These are phyloP conservation scores for Acanthopagrus latus DNA, from an alignment of 2,797 vertebrate species.

Conservation along the genomic window DNA sequence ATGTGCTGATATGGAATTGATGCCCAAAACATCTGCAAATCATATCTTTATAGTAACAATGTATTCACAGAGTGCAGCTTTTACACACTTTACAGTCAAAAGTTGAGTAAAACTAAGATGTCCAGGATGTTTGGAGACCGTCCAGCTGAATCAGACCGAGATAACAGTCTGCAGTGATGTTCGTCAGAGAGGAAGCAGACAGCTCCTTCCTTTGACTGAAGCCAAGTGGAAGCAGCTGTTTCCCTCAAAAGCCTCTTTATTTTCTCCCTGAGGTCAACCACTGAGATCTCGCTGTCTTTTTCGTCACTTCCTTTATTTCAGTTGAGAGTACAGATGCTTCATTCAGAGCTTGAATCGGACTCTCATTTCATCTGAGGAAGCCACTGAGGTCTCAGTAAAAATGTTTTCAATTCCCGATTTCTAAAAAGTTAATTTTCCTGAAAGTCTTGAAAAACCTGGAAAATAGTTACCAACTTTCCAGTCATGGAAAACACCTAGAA, in stretches of 20 bases:
- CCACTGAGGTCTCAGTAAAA: background rate
- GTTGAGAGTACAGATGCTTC: background rate
- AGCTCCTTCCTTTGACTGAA: background rate
- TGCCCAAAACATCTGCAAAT: too few species aligned
- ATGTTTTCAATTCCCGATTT: background rate
- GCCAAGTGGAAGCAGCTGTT: conserved; percentile 29
- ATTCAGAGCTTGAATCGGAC: background rate
- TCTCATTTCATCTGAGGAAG: background rate
- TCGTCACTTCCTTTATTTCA: background rate
- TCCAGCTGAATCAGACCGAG: too few species aligned
- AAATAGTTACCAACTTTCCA: too few species aligned
- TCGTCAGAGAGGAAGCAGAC: background rate
- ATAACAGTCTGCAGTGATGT: too few species aligned
- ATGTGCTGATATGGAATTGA: background rate
- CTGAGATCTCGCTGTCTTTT: background rate
- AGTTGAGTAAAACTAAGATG: background rate
- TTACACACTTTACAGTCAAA: too few species aligned
- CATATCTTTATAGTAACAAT: background rate
- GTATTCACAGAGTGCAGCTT: background rate
- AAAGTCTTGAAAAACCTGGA: too few species aligned
- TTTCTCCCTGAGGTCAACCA: background rate
- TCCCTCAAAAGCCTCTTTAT: conserved; percentile 5
- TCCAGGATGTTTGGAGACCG: too few species aligned
- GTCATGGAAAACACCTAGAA: too few species aligned
- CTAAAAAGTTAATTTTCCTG: background rate